These are phyloP conservation scores for Paralvinella palmiformis DNA, from an alignment of 1,140 invertebrate genomes.

Conservation along the genomic window DNA sequence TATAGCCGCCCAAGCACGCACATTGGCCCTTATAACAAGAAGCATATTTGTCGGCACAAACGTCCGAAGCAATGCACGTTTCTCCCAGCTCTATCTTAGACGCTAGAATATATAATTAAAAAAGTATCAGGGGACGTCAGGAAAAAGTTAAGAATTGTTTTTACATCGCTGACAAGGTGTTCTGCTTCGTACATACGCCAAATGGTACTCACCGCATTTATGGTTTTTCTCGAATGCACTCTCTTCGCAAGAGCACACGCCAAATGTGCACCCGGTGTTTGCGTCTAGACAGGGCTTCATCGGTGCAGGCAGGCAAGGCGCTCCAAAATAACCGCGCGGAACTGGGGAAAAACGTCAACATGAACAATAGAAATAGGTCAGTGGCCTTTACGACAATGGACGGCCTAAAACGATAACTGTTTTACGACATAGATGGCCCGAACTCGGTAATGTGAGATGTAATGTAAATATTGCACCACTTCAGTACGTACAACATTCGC, in stretches of 20 bases:
- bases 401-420: too few species aligned
- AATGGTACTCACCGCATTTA: background rate
- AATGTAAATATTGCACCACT: background rate
- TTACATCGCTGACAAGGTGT: too few species aligned
- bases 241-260: background rate
- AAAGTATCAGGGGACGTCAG: too few species aligned
- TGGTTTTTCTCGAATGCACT: background rate
- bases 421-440: too few species aligned
- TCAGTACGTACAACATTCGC: background rate
- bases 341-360: background rate
- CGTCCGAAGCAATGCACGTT: background rate
- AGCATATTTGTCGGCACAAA: background rate
- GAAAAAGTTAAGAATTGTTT: too few species aligned
- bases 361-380: background rate
- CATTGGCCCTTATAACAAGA: background rate
- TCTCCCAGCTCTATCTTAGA: conserved; percentile 1
- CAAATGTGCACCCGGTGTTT: background rate
- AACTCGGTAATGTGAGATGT: background rate
- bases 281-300: conserved; percentile 1
- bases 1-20: background rate
- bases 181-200: background rate
- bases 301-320: background rate
- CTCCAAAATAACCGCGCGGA: background rate
- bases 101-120: background rate
- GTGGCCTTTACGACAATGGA: too few species aligned